These are phyloP conservation scores for Pachyrhynchus sulphureomaculatus DNA, from an alignment of 1,140 invertebrate genomes.

Conservation along the genomic window DNA sequence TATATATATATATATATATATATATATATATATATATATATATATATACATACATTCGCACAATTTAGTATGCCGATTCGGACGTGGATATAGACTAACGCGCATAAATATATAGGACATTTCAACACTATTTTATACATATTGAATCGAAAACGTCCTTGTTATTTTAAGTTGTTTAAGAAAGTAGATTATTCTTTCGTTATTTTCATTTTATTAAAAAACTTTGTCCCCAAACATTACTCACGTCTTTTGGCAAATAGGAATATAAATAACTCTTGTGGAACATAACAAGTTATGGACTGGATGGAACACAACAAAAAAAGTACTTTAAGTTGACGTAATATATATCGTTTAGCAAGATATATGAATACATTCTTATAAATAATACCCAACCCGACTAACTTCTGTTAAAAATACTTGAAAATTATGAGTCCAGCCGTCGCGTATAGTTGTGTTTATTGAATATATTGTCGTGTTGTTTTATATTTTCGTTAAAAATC, in stretches of 20 bases:
- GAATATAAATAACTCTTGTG: slow-evolving; percentile 24
- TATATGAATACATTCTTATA: neutral
- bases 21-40: too few relatives aligned
- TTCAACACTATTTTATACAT: too few relatives aligned
- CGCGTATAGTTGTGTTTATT: neutral
- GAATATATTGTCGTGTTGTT: slow-evolving; percentile 1
- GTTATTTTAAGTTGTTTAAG: too few relatives aligned
- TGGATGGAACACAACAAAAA: neutral
- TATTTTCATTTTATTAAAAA: too few relatives aligned
- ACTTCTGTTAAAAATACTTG: slow-evolving; percentile 2
- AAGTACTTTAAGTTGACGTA: slow-evolving; percentile 24
- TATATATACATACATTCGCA: too few relatives aligned
- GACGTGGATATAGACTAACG: too few relatives aligned
- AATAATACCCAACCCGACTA: neutral
- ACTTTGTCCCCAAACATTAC: slow-evolving; percentile 4
- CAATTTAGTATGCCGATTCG: too few relatives aligned
- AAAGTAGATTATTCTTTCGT: too few relatives aligned
- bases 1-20: too few relatives aligned
- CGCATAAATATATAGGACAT: too few relatives aligned
- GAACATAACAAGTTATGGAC: slow-evolving; percentile 23
- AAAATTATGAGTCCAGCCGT: slow-evolving; percentile 9
- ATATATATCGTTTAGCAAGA: slow-evolving; percentile 14
- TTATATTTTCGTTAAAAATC: neutral
- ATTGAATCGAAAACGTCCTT: too few relatives aligned
- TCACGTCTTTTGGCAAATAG: slow-evolving; percentile 24